Base-by-base conservation (phyloP, 1,140 invertebrate species). In the Dendrolimus punctatus region DNA sequence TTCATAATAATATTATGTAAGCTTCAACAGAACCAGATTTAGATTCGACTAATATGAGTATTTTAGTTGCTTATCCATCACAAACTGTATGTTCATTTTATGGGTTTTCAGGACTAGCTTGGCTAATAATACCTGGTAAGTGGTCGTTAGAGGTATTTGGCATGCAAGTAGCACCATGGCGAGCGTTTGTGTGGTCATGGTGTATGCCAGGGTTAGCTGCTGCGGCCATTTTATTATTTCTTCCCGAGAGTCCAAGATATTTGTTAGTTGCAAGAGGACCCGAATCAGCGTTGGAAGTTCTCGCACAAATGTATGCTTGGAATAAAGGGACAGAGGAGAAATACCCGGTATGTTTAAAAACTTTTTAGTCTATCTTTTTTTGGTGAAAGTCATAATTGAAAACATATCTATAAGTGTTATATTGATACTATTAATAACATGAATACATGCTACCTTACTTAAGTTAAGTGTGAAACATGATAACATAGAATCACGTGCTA, bases 241-340 rank as follows among this genome's bases (percentile, higher is more conserved):
- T 91, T 41, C 92, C 92, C 0, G 95, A 96, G 74, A 95, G 92
- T 49, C 94, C 95, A 0, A 92, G 93, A 63, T 96, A 91, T 71
- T 75, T 93, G 37, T 74, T 94, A 2, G 87, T 90, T 0, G 85
- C 89, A 60, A 91, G 91, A 57, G 88, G 88, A 46, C 80, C 87
- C 2, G 83, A 91, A 0, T 87, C 89, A 52, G 90, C 93, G 0
- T 58, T 94, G 10, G 72, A 86, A 0, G 87, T 92, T 0, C 72
- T 95, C 5, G 82, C 84, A 38, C 79, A 71, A 10, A 92, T 94
- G 63, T 94, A 90, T 59, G 75, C 82, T 71, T 44, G 87, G 87
- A 73, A 86, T 51, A 62, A 57, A 46, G 62, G 53, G 39, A 49
- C 50, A 7, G 57, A 45, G 42, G 50, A 58, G 7, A 66, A 64